phyloP scores from a whole-genome alignment of 2,113 vertebrate species.

The Nannobrachium achirus region DNA sequence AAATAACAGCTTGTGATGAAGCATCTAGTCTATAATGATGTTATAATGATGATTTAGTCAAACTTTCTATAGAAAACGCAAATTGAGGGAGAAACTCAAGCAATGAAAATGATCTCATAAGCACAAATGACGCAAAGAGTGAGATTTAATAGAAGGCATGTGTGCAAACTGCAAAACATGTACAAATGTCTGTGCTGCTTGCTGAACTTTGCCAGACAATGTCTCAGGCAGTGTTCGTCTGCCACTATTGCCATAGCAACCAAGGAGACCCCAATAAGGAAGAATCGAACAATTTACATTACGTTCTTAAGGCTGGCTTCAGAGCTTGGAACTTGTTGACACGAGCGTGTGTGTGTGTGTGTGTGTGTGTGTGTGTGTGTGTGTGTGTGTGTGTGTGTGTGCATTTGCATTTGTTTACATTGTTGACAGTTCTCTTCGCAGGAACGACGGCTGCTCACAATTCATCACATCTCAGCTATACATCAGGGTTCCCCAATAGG shows the following conservation, averaged over 20 bases:
- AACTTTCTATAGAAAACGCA: not conserved
- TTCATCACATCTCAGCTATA: slow-evolving; percentile 12
- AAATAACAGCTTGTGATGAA: too few relatives aligned
- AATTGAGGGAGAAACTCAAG: too few relatives aligned
- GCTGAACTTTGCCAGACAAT: slow-evolving; percentile 51
- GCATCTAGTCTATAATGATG: too few relatives aligned
- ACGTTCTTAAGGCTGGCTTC: slow-evolving; percentile 51
- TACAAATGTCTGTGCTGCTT: not conserved
- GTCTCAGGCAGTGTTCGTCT: slow-evolving; percentile 61
- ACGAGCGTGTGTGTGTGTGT: slow-evolving; percentile 21
- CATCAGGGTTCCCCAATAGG: too few relatives aligned
- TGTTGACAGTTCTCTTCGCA: slow-evolving; percentile 24
- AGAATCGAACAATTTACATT: slow-evolving; percentile 40
- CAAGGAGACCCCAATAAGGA: slow-evolving; percentile 58
- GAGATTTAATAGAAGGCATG: too few relatives aligned
- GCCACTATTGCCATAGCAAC: slow-evolving; percentile 72
- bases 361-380: slow-evolving; percentile 20
- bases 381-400: slow-evolving; percentile 33
- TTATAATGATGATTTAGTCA: not conserved
- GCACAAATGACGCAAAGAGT: too few relatives aligned
- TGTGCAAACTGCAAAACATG: too few relatives aligned
- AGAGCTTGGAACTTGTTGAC: slow-evolving; percentile 13
- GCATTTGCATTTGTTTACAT: slow-evolving; percentile 21
- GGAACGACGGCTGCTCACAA: slow-evolving; percentile 20
- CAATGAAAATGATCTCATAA: too few relatives aligned